Base-by-base conservation (phyloP, 2,797 vertebrate species). In the Kryptolebias ocellatus region DNA sequence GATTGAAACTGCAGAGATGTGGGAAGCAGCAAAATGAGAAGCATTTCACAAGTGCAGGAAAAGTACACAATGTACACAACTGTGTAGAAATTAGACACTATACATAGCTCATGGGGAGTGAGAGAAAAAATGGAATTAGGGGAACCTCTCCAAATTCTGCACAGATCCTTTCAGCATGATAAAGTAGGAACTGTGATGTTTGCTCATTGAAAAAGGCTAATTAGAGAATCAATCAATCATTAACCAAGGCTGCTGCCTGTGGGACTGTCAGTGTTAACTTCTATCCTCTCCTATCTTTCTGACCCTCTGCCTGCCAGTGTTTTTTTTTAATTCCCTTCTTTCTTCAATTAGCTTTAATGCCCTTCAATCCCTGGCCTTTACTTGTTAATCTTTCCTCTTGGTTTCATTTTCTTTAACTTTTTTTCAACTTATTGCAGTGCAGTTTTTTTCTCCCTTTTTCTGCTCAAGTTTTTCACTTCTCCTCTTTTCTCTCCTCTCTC, bases 221-320 rank as follows among this genome's bases (percentile, higher is more conserved):
- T 93, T 91, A 92, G 76, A 85, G 84, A 86, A 86, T 83, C 83
- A 85, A 91, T 93, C 90, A 88, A 85, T 92, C 78, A 67, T 84
- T 75, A 75, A 74, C 77, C 61, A 77, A 74, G 77, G 76, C 82
- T 27, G 34, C 90, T 77, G 86, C 83, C 83, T 75, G 54, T 88
- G 74, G 80, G 83, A 83, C 85, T 90, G 85, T 88, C 86, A 79
- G 76, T 76, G 73, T 90, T 89, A 80, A 66, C 55, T 39, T 83
- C 72, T 79, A 69, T 80, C 28, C 65, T 81, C 71, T 42, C 60
- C 53, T 57, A 69, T 80, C 61, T 57, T 24, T 72, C 39, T 85
- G 81, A 80, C 83, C 82, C 75, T 85, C 75, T 76, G 68, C 68
- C 37, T 77, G 37, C 78, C 70, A 69, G 14, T 50, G 9, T 54